Evolutionary conservation across 2,888 invertebrate genomes (phyloP).

Genomic region (Polymixis flavicincta): DNA sequence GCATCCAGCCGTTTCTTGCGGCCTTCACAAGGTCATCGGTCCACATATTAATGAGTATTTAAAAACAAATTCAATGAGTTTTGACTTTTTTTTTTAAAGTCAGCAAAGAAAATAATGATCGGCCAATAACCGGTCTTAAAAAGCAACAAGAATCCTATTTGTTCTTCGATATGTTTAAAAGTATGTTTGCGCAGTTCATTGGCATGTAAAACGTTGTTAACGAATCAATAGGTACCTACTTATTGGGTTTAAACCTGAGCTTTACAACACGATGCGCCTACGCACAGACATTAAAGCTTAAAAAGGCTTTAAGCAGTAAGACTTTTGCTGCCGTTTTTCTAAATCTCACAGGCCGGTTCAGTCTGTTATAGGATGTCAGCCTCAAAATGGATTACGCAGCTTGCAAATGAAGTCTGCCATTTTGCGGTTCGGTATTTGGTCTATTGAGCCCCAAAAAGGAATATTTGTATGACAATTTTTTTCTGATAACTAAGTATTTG

Average conservation of each 20-base stretch:
- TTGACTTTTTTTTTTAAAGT: not conserved
- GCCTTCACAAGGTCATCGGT: too few relatives aligned
- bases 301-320: not conserved
- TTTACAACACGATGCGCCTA: not conserved
- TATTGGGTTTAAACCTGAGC: not conserved
- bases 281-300: not conserved
- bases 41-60: too few relatives aligned
- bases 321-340: not conserved
- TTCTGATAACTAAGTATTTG: not conserved
- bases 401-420: not conserved
- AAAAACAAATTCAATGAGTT: not conserved
- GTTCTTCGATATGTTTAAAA: conserved; percentile 3
- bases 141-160: not conserved
- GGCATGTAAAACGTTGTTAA: conserved; percentile 20
- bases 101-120: not conserved
- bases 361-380: not conserved
- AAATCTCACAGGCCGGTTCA: too few relatives aligned
- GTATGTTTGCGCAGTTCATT: conserved; percentile 17
- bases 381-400: not conserved
- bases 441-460: not conserved
- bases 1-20: too few relatives aligned
- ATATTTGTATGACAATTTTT: not conserved
- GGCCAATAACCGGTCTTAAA: not conserved
- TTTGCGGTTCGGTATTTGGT: not conserved
- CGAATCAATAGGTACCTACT: not conserved